Evolutionary conservation across 1,140 invertebrate genomes (phyloP).

Genomic region (Drosophila aff.): DNA sequence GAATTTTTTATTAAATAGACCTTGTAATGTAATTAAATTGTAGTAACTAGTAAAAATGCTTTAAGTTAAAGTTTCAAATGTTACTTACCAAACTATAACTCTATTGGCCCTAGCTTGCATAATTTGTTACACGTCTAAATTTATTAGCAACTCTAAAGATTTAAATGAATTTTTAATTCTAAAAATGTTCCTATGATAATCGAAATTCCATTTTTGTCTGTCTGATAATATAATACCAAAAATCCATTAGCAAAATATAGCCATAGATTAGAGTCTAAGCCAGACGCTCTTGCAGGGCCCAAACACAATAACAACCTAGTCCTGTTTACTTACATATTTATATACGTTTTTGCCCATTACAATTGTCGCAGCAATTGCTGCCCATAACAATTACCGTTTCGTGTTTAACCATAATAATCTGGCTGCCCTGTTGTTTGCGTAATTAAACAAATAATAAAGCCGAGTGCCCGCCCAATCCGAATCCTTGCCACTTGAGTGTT

Average conservation of each 20-base stretch:
- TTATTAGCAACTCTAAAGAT: not conserved
- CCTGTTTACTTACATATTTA: conserved; percentile 18
- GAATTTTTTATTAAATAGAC: too few species aligned
- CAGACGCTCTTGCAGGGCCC: conserved; percentile 7
- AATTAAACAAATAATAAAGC: conserved; percentile 80
- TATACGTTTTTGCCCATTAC: conserved; percentile 38
- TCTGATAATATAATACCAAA: conserved; percentile 6
- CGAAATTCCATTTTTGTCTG: not conserved
- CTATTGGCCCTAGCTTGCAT: not conserved
- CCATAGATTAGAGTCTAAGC: conserved; percentile 25
- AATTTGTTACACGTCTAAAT: too few species aligned
- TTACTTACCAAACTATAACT: not conserved
- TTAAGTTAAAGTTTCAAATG: too few species aligned
- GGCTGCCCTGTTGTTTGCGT: conserved; percentile 72
- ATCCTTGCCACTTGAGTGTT: conserved; percentile 56
- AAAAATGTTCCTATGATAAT: too few species aligned
- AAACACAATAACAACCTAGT: not conserved
- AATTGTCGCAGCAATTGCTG: conserved; percentile 77
- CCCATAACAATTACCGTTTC: conserved; percentile 78
- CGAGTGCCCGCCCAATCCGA: conserved; percentile 20
- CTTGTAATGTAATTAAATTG: not conserved
- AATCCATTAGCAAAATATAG: conserved; percentile 42
- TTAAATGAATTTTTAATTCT: not conserved
- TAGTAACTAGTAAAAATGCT: not conserved
- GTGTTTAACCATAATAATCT: conserved; percentile 83